Base-by-base conservation (phyloP, 2,113 vertebrate genomes). In the Cinclus mexicanus region DNA sequence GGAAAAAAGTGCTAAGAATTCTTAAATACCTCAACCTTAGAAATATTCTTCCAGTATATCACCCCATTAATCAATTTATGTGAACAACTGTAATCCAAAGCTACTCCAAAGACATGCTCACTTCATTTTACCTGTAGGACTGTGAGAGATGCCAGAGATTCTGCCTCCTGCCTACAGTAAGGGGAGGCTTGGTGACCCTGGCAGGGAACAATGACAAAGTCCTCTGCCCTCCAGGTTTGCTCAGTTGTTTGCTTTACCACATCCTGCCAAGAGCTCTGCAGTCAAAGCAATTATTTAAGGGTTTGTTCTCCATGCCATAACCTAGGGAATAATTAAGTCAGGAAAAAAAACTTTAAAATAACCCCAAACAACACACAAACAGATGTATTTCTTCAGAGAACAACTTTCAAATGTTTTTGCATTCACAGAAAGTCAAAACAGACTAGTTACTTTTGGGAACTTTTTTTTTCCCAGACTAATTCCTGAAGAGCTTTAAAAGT, bases 401-500 rank as follows among this genome's bases (percentile, higher is more conserved):
- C 14, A 82, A 69, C 52, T 71, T 95, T 82, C 64, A 85, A 72
- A 76, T 41, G 35, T 2, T 37, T n/a, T 20, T 68, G 20, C 39
- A 53, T 63, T 87, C 65, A 79, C 11, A 41, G 17, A 53, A 94
- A 85, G 53, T 33, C 25, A 70, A 80, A 88, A 42, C 39, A 81
- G 56, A 56, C 39, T 46, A 49, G 39, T 9, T 42, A 87, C 55
- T 91, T 78, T 19, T 17, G 71, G 72, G 5, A 92, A 53, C 4
- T 3, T 4, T 55, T 35, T 77, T 69, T 39, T 80, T 44, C 25
- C 25, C 52, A 29, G 57, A 64, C 50, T 60, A 74, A 26, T 64
- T 95, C 80, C 83, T 90, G 35, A 46, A 92, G 59, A 63, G 91
- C 52, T 91, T 93, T 94, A 63, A 74, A 85, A 94, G 61, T 70